Evolutionary conservation across 1,140 invertebrate species (phyloP).

Genomic region (Nasonia longicornis): DNA sequence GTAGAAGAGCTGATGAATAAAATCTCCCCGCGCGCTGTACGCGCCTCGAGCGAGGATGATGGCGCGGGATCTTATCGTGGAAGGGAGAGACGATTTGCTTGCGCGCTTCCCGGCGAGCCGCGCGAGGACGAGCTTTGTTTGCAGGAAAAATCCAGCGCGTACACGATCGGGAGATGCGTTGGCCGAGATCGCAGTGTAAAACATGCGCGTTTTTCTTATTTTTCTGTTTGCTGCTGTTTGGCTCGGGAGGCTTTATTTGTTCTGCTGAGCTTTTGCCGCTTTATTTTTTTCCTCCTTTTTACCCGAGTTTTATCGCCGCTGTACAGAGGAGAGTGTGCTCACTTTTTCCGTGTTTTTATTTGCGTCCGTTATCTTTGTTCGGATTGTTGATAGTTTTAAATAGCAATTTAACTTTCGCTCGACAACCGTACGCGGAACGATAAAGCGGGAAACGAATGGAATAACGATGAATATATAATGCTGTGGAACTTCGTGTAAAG

Average conservation of each 20-base stretch:
- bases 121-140: neutral
- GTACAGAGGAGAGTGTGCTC: neutral
- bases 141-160: neutral
- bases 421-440: no score
- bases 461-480: no score
- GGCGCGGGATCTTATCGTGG: neutral
- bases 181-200: neutral
- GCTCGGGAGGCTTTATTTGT: neutral
- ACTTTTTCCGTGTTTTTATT: neutral
- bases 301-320: no score
- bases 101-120: neutral
- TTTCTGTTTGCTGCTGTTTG: neutral
- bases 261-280: neutral
- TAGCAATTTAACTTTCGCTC: no score
- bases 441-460: no score
- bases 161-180: neutral
- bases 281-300: neutral
- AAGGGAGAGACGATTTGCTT: no score
- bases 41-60: neutral
- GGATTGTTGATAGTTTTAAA: neutral
- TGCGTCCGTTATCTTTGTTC: neutral
- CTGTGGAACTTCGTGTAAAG: no score
- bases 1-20: neutral
- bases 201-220: neutral
- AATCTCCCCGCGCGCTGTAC: neutral